Conservation (phyloP, 2,797 vertebrate species). For the Propithecus deckenii region DNA sequence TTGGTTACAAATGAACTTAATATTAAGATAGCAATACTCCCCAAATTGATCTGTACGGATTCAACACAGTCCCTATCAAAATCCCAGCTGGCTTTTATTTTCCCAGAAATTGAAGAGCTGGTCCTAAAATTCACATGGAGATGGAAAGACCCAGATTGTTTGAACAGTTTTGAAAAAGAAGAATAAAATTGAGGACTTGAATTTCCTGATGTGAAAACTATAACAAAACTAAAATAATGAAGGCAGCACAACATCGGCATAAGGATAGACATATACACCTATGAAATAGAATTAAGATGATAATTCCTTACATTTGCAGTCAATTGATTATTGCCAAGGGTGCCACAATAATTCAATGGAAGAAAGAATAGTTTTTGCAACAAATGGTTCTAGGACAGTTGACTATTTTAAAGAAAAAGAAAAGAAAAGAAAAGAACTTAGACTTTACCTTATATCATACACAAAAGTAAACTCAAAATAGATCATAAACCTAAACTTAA, state of each 20-base stretch:
- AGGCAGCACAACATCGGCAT: neutral
- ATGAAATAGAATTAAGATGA: neutral
- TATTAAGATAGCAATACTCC: neutral
- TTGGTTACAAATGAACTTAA: no score
- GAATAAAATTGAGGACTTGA: neutral
- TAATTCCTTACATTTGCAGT: neutral
- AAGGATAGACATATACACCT: neutral
- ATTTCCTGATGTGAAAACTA: slow-evolving; percentile 6
- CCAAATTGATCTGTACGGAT: neutral
- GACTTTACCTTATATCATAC: neutral
- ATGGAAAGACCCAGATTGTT: neutral
- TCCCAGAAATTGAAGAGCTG: neutral
- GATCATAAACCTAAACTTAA: neutral
- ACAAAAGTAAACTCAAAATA: neutral
- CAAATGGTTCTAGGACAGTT: neutral
- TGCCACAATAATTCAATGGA: neutral
- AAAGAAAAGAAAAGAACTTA: neutral
- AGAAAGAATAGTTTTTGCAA: neutral
- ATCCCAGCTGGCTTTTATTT: neutral
- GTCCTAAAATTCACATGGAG: neutral
- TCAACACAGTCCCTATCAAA: neutral
- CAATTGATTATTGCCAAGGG: neutral
- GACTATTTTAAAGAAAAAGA: neutral
- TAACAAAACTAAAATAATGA: neutral
- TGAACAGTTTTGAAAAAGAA: neutral